Evolutionary conservation across 2,888 invertebrate species (phyloP).

Genomic region (Latheticus oryzae): DNA sequence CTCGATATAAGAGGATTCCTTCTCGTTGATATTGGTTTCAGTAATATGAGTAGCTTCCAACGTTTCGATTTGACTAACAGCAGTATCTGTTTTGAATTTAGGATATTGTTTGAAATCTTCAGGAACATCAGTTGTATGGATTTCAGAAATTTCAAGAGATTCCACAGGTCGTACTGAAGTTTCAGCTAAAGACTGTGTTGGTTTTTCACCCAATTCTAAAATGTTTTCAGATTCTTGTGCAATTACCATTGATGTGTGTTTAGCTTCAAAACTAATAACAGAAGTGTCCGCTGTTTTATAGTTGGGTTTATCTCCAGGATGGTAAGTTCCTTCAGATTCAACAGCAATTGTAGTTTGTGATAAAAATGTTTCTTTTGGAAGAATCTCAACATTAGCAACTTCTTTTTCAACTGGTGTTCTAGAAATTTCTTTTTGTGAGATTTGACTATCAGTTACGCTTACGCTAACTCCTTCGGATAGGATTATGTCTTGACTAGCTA

Average conservation of each 20-base stretch:
- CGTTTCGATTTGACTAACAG: conserved; percentile 69
- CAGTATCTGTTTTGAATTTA: conserved; percentile 69
- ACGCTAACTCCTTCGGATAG: conserved; percentile 71
- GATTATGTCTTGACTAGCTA: conserved; percentile 68
- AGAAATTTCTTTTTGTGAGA: conserved; percentile 70
- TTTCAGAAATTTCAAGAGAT: conserved; percentile 72
- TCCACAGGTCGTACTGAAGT: conserved; percentile 71
- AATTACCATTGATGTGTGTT: conserved; percentile 70
- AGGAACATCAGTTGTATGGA: conserved; percentile 69
- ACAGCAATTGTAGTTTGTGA: conserved; percentile 70
- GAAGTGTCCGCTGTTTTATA: conserved; percentile 66
- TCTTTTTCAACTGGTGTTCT: conserved; percentile 67
- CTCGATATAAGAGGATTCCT: conserved; percentile 68
- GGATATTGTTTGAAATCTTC: conserved; percentile 68
- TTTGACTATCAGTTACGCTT: conserved; percentile 73
- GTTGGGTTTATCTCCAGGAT: conserved; percentile 64
- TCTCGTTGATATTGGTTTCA: conserved; percentile 73
- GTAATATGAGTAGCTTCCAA: conserved; percentile 74
- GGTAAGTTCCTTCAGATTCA: conserved; percentile 72
- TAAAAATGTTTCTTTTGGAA: conserved; percentile 72
- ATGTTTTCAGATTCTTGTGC: conserved; percentile 76
- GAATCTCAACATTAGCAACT: conserved; percentile 71
- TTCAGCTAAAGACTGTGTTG: conserved; percentile 70
- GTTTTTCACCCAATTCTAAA: conserved; percentile 68
- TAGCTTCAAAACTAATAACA: conserved; percentile 70